Evolutionary conservation across 2,797 vertebrate genomes (phyloP).

Genomic region (Hippopotamyrus pictus): DNA sequence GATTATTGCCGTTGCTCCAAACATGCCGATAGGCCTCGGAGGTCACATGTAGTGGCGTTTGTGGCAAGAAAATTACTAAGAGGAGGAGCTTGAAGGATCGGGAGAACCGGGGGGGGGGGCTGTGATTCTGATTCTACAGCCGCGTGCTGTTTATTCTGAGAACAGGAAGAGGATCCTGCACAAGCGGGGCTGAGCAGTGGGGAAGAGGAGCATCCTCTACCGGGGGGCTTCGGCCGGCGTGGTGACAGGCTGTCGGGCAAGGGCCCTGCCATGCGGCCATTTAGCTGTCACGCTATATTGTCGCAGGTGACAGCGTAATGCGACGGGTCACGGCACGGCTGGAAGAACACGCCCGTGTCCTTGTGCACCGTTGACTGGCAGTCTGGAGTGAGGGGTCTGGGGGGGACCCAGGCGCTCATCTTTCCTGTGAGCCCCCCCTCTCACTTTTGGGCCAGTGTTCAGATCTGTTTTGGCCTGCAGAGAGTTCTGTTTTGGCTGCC

Average conservation of each 20-base stretch:
- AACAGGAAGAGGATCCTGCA: not conserved
- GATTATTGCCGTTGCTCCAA: slow-evolving; percentile 56
- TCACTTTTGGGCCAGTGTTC: not conserved
- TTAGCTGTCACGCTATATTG: not conserved
- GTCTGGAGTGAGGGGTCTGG: not conserved
- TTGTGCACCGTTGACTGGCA: slow-evolving; percentile 14
- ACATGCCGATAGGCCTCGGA: slow-evolving; percentile 56
- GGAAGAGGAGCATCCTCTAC: not conserved
- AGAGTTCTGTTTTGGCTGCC: slow-evolving; percentile 5
- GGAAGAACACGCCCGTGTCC: not conserved
- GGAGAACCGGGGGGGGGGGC: slow-evolving; percentile 6
- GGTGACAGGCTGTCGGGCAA: not conserved
- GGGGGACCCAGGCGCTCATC: not conserved
- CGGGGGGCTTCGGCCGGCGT: not conserved
- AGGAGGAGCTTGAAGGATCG: slow-evolving; percentile 18
- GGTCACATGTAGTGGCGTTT: slow-evolving; percentile 51
- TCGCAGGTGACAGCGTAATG: not conserved
- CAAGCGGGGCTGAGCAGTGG: not conserved
- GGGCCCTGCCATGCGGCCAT: not conserved
- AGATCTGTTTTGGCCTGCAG: not conserved
- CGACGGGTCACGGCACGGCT: not conserved
- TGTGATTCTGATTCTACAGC: slow-evolving; percentile 20
- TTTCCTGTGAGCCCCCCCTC: slow-evolving; percentile 2
- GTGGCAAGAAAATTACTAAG: slow-evolving; percentile 24
- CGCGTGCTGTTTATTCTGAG: not conserved